Evolutionary conservation across 2,797 vertebrate genomes (phyloP).

Genomic region (Tadarida brasiliensis): DNA sequence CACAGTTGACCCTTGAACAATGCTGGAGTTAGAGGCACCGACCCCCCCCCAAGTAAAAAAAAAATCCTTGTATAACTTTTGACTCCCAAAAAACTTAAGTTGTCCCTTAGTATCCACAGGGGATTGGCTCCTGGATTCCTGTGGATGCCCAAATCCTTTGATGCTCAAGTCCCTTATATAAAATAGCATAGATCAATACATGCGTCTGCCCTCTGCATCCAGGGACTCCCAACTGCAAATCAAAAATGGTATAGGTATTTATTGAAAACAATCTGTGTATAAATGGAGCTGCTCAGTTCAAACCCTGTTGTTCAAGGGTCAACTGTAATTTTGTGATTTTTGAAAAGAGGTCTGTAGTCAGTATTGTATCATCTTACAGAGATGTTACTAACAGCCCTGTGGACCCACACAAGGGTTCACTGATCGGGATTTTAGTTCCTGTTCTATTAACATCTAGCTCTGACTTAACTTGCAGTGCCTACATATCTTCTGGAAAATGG

Average conservation of each 20-base stretch:
- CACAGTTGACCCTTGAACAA: background rate
- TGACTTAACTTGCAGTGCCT: background rate
- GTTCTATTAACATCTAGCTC: background rate
- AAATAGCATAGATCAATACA: background rate
- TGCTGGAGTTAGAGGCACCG: background rate
- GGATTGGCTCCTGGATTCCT: background rate
- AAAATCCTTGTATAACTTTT: background rate
- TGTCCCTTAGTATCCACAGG: background rate
- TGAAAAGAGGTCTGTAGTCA: background rate
- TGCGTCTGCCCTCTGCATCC: background rate
- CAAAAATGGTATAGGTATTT: background rate
- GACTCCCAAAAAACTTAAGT: background rate
- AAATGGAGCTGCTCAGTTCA: background rate
- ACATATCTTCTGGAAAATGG: slow-evolving; percentile 2
- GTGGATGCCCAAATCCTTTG: background rate
- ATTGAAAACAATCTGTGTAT: background rate
- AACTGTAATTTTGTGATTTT: slow-evolving; percentile 30
- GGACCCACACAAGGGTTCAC: background rate
- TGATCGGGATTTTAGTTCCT: slow-evolving; percentile 33
- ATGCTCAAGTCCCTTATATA: background rate
- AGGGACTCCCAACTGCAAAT: background rate
- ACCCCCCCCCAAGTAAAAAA: background rate
- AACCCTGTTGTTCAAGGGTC: background rate
- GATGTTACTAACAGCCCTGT: background rate
- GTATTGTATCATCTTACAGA: background rate